Base-by-base conservation (phyloP, 35 echinoderm and acorn worm genomes). In the Strongylocentrotus purpuratus region DNA sequence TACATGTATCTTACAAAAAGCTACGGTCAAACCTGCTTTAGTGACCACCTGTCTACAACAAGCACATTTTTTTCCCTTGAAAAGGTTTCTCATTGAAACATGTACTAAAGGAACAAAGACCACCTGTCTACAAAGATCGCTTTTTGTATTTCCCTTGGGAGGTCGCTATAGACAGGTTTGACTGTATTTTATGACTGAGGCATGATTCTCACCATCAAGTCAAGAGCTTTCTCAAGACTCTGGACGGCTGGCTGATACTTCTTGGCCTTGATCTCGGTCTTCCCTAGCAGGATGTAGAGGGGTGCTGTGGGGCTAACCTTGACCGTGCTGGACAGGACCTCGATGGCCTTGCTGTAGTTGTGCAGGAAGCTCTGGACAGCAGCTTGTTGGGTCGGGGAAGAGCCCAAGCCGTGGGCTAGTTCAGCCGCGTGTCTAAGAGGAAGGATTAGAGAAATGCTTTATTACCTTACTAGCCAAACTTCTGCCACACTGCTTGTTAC, bases 221-320 rank as follows among this genome's bases (percentile, higher is more conserved):
- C 94, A 12, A 99, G 94, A 45, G 97, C 98, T 59, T 99, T 99
- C 94, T 99, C 98, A 46, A 99, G 93, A 85, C 98, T 99, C 86
- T 97, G 92, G 4, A 97, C 97, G 33, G 98, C 98, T 33, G 98
- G 95, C 48, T 47, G 59, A 33, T 96, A 98, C 45, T 96, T 97
- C 95, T 98, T 99, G 33, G 97, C 98, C 95, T 99, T 99, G 46
- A 99, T 99, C 95, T 99, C 96, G 9, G 98, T 99, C 96, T 98
- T 99, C 22, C 98, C 98, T 22, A 99, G 97, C 94, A 99, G 97
- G 91, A 99, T 97, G 52, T 97, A 99, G 32, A 96, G 91, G 15
- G 98, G 96, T 22, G 97, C 98, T 90, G 96, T 94, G 25, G 98
- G 98, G 31, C 96, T 92, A 20, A 97, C 95, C 94, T 96, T 97